These are phyloP conservation scores for Carlito syrichta DNA, from an alignment of 2,113 vertebrate genomes.

Conservation along the genomic window DNA sequence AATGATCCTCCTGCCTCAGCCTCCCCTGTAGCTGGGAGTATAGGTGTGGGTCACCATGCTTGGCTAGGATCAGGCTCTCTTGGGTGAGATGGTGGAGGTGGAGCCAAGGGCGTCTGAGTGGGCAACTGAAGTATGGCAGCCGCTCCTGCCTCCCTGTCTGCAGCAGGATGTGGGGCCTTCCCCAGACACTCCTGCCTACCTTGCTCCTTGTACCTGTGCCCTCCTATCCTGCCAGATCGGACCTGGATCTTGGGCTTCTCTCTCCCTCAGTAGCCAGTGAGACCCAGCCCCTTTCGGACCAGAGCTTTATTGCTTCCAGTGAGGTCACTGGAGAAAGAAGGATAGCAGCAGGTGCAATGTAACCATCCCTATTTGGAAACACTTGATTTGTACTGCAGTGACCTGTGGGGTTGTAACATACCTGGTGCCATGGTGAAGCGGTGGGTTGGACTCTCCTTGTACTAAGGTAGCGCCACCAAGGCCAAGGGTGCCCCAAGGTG, in stretches of 20 bases:
- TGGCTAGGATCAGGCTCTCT: too few species aligned
- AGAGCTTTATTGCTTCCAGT: not conserved
- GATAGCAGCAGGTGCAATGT: not conserved
- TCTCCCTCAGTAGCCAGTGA: too few species aligned
- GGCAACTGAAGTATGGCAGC: rapidly evolving
- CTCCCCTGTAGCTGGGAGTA: too few species aligned
- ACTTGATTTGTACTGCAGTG: not conserved
- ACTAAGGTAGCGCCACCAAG: rapidly evolving
- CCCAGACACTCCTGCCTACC: too few species aligned
- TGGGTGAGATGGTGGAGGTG: too few species aligned
- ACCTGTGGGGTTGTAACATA: rapidly evolving
- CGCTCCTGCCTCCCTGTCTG: too few species aligned
- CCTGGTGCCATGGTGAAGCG: rapidly evolving
- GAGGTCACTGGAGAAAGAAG: not conserved
- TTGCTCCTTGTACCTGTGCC: not conserved
- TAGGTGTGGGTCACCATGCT: too few species aligned
- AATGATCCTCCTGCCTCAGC: too few species aligned
- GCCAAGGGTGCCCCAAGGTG: rapidly evolving
- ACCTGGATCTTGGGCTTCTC: not conserved
- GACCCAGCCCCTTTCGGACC: not conserved
- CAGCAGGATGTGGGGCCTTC: not conserved
- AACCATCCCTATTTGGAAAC: not conserved
- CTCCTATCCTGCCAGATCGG: too few species aligned
- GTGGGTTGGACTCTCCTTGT: not conserved
- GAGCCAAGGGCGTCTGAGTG: not conserved